Evolutionary conservation across 1,140 invertebrate species (phyloP), one percentile per base, ranked within the genome.

Genomic region (Pseudomyrmex pallidus): DNA sequence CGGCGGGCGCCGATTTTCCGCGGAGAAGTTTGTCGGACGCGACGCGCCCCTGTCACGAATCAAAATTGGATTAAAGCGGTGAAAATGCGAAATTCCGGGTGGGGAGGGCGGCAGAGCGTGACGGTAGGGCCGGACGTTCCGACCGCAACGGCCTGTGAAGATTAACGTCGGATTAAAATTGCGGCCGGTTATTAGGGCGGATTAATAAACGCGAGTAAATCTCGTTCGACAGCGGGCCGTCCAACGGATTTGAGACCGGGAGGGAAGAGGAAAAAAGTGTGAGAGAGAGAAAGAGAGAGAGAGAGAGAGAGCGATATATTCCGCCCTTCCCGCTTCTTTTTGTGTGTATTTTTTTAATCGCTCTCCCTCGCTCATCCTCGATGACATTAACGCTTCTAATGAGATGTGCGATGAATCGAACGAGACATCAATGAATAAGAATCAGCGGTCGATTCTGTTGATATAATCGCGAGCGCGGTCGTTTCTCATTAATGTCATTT

Each of bases 121-220:
- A 78, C 59, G 74, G 73, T 59, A 87, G 83, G 83, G 74, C 64
- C 74, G 82, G 52, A 66, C 62, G 83, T 84, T 82, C 62, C 35
- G 22, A 25, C 77, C 52, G 50, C 61, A 48, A 68, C 59, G 76
- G 66, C 57, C 76, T 50, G 48, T 70, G 74, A 68, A 88, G 87
- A 89, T 89, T 89, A 89, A 89, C 78, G 87, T 89, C 87, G 87
- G 87, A 89, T 89, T 89, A 89, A 89, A 89, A 89, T 89, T 88
- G 87, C 84, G 76, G 87, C 84, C 84, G 87, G 87, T 89, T 89
- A 89, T 89, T 89, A 89, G 87, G 87, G 78, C 78, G 87, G 87
- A 87, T 88, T 89, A 89, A 89, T 89, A 89, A 89, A 88, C 87
- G 87, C 87, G 87, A 86, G 84, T 84, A 86, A 89, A 89, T 88